These are phyloP conservation scores for Merodon equestris DNA, from an alignment of 2,888 invertebrate species.

Conservation along the genomic window DNA sequence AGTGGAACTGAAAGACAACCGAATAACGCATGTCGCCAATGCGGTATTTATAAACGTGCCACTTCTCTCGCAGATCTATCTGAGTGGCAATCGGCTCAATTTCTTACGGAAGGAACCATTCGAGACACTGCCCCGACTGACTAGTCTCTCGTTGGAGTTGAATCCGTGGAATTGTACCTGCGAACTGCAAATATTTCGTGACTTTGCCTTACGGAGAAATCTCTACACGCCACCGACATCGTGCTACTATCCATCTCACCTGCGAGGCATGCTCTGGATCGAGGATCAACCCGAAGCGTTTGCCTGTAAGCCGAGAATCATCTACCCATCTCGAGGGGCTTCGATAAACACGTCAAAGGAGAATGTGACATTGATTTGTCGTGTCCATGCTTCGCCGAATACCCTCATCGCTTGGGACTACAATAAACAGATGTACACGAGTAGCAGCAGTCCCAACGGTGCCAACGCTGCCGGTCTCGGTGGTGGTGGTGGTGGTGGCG, in stretches of 20 bases:
- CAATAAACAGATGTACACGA: slow-evolving; percentile 80
- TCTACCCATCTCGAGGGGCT: slow-evolving; percentile 82
- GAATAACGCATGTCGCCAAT: slow-evolving; percentile 84
- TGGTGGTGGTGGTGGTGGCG: no score
- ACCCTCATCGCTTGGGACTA: slow-evolving; percentile 87
- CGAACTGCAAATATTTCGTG: slow-evolving; percentile 86
- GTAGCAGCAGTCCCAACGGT: slow-evolving; percentile 21
- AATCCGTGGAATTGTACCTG: slow-evolving; percentile 96
- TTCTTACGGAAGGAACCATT: slow-evolving; percentile 84
- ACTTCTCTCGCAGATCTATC: slow-evolving; percentile 83
- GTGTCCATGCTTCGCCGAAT: slow-evolving; percentile 86
- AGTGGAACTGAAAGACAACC: slow-evolving; percentile 87
- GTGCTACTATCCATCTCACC: slow-evolving; percentile 84
- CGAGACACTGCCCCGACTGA: slow-evolving; percentile 83
- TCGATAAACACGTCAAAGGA: slow-evolving; percentile 83
- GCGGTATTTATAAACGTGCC: slow-evolving; percentile 86
- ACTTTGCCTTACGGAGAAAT: slow-evolving; percentile 86
- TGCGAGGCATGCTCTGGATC: slow-evolving; percentile 87
- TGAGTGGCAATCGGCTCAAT: slow-evolving; percentile 87
- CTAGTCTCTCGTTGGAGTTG: slow-evolving; percentile 86
- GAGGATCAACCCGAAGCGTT: slow-evolving; percentile 85
- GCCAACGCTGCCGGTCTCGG: no score
- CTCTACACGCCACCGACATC: slow-evolving; percentile 88
- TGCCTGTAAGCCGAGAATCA: slow-evolving; percentile 89
- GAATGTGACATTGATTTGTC: slow-evolving; percentile 87